phyloP scores from a whole-genome alignment of 1,140 invertebrate genomes.

The Trinorchestia longiramus region DNA sequence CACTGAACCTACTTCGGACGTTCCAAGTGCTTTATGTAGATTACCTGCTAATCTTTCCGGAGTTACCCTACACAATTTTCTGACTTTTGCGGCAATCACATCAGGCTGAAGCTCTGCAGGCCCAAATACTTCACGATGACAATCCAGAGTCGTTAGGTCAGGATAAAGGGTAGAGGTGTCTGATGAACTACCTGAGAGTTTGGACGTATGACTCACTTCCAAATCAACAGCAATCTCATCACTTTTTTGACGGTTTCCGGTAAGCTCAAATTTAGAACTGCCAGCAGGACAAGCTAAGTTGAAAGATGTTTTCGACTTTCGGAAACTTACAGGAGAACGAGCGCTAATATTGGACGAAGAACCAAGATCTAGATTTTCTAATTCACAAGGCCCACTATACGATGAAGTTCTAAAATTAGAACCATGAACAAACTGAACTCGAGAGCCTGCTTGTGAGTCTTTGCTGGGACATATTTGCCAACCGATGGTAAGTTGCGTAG shows the following conservation, averaged over 20 bases:
- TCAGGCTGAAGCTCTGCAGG: constrained; percentile 55
- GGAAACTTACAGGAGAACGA: not conserved
- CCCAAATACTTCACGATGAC: constrained; percentile 19
- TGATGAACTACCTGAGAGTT: not conserved
- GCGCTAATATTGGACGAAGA: not conserved
- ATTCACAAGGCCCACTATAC: not conserved
- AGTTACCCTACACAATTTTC: constrained; percentile 58
- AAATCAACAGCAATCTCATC: not conserved
- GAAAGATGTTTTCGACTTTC: not conserved
- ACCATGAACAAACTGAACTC: not conserved
- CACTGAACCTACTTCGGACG: not conserved
- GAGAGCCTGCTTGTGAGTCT: not conserved
- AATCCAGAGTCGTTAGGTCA: not conserved
- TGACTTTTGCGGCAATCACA: constrained; percentile 61
- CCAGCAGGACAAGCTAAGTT: not conserved
- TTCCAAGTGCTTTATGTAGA: not conserved
- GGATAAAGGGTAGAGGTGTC: not conserved
- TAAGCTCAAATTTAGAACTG: not conserved
- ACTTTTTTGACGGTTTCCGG: not conserved
- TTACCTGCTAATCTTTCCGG: not conserved
- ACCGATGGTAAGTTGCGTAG: not conserved
- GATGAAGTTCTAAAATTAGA: not conserved
- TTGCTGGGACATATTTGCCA: not conserved
- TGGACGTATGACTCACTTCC: not conserved
- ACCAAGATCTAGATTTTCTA: not conserved